phyloP scores from a whole-genome alignment of 2,113 vertebrate species.

The Sminthopsis crassicaudata region DNA sequence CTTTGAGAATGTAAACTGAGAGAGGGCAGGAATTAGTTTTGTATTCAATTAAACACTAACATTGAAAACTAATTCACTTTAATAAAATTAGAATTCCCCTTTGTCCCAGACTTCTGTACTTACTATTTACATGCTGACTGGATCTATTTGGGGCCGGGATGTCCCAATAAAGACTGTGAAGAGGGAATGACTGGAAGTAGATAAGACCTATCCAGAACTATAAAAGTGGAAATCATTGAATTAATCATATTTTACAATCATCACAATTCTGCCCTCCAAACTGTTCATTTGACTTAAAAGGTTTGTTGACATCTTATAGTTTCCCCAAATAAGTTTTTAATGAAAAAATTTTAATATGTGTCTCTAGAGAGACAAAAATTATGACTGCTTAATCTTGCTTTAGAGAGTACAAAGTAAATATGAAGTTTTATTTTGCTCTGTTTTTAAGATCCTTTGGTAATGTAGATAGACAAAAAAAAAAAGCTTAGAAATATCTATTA shows the following conservation, averaged over 20 bases:
- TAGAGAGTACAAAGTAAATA: not conserved
- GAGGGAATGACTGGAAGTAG: not conserved
- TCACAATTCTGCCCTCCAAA: not conserved
- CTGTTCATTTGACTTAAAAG: slow-evolving; percentile 39
- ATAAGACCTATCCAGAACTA: not conserved
- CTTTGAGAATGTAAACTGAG: slow-evolving; percentile 15
- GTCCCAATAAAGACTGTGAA: not conserved
- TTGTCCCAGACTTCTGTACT: not conserved
- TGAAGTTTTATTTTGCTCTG: not conserved
- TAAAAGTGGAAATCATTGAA: not conserved
- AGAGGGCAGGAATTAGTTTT: not conserved
- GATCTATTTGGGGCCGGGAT: not conserved
- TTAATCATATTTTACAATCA: not conserved
- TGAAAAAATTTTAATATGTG: not conserved
- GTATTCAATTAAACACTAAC: slow-evolving; percentile 34
- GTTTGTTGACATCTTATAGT: not conserved
- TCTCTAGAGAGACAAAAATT: not conserved
- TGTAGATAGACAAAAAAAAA: not conserved
- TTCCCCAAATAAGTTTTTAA: not conserved
- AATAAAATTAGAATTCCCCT: slow-evolving; percentile 25
- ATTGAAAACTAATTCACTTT: slow-evolving; percentile 19
- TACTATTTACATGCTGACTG: slow-evolving; percentile 1
- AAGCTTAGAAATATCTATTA: not conserved
- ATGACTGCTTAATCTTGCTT: not conserved
- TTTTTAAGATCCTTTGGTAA: not conserved